phyloP scores from a whole-genome alignment of 2,113 vertebrate genomes.

The Tragulus kanchil region DNA sequence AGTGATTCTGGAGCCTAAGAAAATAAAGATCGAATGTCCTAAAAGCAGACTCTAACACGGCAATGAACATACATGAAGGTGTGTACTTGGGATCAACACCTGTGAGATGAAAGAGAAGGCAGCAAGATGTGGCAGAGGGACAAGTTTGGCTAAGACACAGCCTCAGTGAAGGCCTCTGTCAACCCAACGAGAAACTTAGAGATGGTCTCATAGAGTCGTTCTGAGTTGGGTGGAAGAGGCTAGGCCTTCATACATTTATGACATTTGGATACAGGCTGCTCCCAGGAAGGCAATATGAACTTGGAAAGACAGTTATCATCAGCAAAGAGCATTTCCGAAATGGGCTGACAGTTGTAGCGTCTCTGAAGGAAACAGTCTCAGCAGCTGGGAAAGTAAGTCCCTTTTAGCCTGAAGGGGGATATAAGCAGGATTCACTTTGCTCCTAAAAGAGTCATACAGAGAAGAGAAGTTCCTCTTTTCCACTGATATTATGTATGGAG shows the following conservation, averaged over 20 bases:
- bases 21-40: not conserved
- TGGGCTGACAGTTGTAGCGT: not conserved
- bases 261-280: not conserved
- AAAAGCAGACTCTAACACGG: not conserved
- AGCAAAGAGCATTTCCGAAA: constrained; percentile 20
- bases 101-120: not conserved
- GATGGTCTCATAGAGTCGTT: not conserved
- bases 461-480: not conserved
- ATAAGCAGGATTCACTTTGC: not conserved
- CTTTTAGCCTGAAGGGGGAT: not conserved
- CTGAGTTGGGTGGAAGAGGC: not conserved
- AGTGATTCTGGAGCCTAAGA: too few species aligned
- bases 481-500: not conserved
- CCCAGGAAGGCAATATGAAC: not conserved
- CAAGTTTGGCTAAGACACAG: not conserved
- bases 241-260: not conserved
- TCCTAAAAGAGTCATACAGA: not conserved
- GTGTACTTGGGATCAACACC: not conserved
- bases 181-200: not conserved
- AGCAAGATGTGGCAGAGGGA: not conserved
- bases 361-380: not conserved
- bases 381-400: not conserved
- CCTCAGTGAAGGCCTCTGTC: not conserved
- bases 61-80: not conserved
- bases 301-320: not conserved